Evolutionary conservation across 1,140 invertebrate genomes (phyloP).

Genomic region (Drosophila orena): DNA sequence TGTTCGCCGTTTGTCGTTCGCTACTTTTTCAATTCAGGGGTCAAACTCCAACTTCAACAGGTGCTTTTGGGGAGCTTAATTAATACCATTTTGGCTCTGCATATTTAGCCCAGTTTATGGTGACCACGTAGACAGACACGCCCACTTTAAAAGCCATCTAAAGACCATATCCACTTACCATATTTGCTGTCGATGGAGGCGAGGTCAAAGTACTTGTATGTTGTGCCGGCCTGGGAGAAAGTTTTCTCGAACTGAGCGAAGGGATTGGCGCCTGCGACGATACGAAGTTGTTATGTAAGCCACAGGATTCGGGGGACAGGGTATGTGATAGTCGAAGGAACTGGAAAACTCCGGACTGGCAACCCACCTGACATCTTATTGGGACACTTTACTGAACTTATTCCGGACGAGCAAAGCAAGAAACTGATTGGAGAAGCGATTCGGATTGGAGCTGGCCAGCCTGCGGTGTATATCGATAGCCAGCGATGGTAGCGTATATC

Average conservation of each 20-base stretch:
- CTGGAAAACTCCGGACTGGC: background rate
- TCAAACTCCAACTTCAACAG: slow-evolving; percentile 73
- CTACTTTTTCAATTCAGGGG: slow-evolving; percentile 14
- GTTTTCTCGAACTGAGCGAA: slow-evolving; percentile 89
- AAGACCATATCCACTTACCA: slow-evolving; percentile 87
- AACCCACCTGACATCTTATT: slow-evolving; percentile 66
- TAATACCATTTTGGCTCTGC: slow-evolving; percentile 2
- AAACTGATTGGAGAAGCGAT: slow-evolving; percentile 35
- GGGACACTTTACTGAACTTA: slow-evolving; percentile 50
- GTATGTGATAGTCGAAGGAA: background rate
- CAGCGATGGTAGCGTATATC: background rate
- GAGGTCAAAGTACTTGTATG: slow-evolving; percentile 92
- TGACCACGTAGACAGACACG: slow-evolving; percentile 39
- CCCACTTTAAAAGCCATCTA: slow-evolving; percentile 1
- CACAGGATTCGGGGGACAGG: slow-evolving; percentile 2
- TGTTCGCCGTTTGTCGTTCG: background rate
- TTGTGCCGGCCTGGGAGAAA: slow-evolving; percentile 88
- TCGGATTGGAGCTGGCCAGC: slow-evolving; percentile 4
- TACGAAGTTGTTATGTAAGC: slow-evolving; percentile 41
- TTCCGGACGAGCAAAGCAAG: slow-evolving; percentile 52
- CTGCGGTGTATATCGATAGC: slow-evolving; percentile 2
- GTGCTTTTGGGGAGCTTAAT: slow-evolving; percentile 7
- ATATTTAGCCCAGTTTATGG: background rate
- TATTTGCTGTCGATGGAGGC: slow-evolving; percentile 89
- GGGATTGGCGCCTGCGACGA: slow-evolving; percentile 88